Percentiles rank a stretch among this genome's conserved stretches.
Evolutionary conservation across 2,113 vertebrate species (phyloP).

Genomic region (Mobula birostris): DNA sequence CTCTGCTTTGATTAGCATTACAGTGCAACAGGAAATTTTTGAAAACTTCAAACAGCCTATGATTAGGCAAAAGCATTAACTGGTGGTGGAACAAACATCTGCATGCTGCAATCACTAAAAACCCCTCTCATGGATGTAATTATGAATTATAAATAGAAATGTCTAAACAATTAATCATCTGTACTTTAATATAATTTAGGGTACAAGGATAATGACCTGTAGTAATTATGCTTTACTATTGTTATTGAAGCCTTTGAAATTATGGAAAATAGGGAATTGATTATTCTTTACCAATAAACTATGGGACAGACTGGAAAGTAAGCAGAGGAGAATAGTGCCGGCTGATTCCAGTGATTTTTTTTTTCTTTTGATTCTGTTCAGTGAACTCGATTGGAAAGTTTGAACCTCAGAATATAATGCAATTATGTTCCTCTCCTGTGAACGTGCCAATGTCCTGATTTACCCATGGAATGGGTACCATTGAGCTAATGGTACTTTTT

Average conservation of each 20-base stretch:
- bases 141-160: constrained; percentile 26
- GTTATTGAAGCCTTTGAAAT: background rate
- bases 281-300: background rate
- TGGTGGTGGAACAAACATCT: background rate
- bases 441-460: background rate
- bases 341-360: background rate
- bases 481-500: background rate
- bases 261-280: background rate
- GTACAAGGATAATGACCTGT: background rate
- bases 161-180: constrained; percentile 22
- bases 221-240: background rate
- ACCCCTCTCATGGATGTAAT: constrained; percentile 9
- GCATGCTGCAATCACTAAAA: constrained; percentile 4
- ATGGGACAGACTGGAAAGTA: background rate
- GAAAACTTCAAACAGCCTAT: constrained; percentile 19
- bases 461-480: background rate
- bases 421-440: background rate
- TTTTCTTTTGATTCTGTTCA: background rate
- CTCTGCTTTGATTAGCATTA: constrained; percentile 14
- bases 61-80: background rate
- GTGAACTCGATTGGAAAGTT: background rate
- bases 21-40: constrained; percentile 4
- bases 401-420: background rate
- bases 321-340: background rate
- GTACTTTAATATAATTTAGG: background rate